phyloP scores from a whole-genome alignment of 1,140 invertebrate species.

The Magallana ariakensis region DNA sequence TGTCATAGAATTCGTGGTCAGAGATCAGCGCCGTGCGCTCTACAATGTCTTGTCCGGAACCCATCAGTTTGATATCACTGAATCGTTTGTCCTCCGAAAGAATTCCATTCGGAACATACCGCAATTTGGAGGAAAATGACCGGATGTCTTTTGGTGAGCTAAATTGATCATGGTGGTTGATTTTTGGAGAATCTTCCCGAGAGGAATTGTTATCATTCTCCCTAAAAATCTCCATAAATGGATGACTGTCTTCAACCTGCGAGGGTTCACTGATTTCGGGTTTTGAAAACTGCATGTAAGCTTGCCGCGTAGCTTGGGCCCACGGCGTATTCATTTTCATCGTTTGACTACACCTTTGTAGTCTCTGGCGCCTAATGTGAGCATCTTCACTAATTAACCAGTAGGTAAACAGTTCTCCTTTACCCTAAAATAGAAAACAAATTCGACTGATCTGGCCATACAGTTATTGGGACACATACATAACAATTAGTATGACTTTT shows the following conservation, averaged over 20 bases:
- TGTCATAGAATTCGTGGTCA: slow-evolving; percentile 25
- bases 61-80: slow-evolving; percentile 29
- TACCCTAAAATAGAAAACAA: slow-evolving; percentile 69
- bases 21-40: slow-evolving; percentile 45
- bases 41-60: slow-evolving; percentile 51
- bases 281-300: slow-evolving; percentile 45
- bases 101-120: slow-evolving; percentile 44
- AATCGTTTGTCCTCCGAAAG: slow-evolving; percentile 41
- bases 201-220: slow-evolving; percentile 49
- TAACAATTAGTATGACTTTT: too few species aligned
- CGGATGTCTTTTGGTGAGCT: slow-evolving; percentile 4
- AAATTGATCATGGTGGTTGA: background rate
- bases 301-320: slow-evolving; percentile 44
- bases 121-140: background rate
- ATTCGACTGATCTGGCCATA: too few species aligned
- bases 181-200: slow-evolving; percentile 46
- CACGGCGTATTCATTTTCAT: slow-evolving; percentile 49
- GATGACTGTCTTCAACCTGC: slow-evolving; percentile 42
- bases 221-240: slow-evolving; percentile 58
- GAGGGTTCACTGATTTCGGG: slow-evolving; percentile 1
- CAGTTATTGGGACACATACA: too few species aligned
- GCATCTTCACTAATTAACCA: slow-evolving; percentile 74
- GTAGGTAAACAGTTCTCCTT: slow-evolving; percentile 76
- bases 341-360: slow-evolving; percentile 47
- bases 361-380: slow-evolving; percentile 53